Conservation (phyloP, 2,797 vertebrate genomes). For the Anabacerthia variegaticeps region DNA sequence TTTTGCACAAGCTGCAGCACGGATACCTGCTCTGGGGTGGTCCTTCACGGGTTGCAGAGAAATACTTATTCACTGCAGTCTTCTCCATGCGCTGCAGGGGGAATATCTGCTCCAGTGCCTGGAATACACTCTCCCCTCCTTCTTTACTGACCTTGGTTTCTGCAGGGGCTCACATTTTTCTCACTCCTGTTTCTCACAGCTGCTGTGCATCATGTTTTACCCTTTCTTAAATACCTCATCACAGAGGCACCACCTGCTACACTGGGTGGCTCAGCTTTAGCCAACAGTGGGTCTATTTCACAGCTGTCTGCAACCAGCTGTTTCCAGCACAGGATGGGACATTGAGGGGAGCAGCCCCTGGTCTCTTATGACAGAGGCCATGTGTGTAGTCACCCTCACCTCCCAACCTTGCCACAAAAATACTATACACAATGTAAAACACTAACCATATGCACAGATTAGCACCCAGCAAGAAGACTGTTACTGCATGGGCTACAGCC, state of each 20-base stretch:
- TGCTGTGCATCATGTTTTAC: not conserved
- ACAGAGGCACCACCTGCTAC: not conserved
- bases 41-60: not conserved
- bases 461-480: not conserved
- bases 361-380: not conserved
- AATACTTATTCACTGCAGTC: not conserved
- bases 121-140: not conserved
- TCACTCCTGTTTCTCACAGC: not conserved
- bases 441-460: not conserved
- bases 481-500: not conserved
- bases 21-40: not conserved
- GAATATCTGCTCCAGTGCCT: not conserved
- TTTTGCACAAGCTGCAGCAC: not conserved
- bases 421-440: not conserved
- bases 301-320: not conserved
- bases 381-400: not conserved
- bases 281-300: not conserved
- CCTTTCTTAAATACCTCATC: not conserved
- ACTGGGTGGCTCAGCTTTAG: not conserved
- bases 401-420: not conserved
- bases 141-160: not conserved
- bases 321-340: not conserved
- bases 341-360: not conserved
- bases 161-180: not conserved
- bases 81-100: not conserved